Evolutionary conservation across 2,113 vertebrate genomes (phyloP), one percentile per base, ranked within the genome.

Genomic region (Lampris incognitus): DNA sequence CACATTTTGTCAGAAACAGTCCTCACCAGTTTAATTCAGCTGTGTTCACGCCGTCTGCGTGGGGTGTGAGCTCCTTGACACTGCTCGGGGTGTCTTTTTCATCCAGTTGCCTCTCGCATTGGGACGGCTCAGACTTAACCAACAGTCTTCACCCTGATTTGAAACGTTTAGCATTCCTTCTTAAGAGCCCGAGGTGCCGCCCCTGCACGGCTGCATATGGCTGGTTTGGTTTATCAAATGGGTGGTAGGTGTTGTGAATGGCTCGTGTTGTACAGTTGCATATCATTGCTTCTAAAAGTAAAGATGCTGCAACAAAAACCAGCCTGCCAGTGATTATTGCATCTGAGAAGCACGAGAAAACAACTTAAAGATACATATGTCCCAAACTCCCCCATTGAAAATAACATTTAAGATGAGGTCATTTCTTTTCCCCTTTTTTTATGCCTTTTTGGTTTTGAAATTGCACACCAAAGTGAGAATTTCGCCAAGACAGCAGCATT

Each of bases 11-110:
- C 46, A 24, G 24, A 24, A 24, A 24, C 24, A 50, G 42, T 60
- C 72, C 86, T 89, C 82, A 91, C 89, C 89, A 87, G 77, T 75
- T 69, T n/a, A 41, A 57, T 66, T 71, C 70, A 50, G 74, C 55
- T 60, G 58, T 59, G 74, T 74, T 5, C 24, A 61, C 0, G 38
- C 7, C 7, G 59, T 61, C 58, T 46, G 69, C 84, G 52, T 6
- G 39, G 49, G 57, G 60, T 3, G 67, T 61, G 58, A 38, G 10
- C 39, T 13, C 24, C 24, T 2, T 24, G 1, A 68, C 66, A 52
- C 56, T 76, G 71, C 44, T 72, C 69, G 4, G 7, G 55, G 39
- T 63, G 9, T 82, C 38, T 66, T 58, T 42, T 1, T 37, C 11
- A 8, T 1, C 6, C 24, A 11, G 74, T n/a, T 24, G 41, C 41